Base-by-base conservation (phyloP, 2,113 vertebrate genomes). In the Colistium nudipinnis region DNA sequence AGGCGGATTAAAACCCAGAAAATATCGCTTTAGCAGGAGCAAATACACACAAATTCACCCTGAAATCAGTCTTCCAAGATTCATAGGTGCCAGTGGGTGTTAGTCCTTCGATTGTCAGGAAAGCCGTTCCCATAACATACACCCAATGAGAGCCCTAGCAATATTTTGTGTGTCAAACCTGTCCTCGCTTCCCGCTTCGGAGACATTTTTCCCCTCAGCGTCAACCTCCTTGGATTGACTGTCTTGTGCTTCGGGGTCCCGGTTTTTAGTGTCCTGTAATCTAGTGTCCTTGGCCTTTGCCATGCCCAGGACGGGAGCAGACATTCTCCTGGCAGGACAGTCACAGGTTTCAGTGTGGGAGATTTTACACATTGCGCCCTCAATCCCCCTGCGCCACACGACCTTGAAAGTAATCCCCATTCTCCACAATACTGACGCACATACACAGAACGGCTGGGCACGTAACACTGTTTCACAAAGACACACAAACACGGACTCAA, bases 281-380 rank as follows among this genome's bases (percentile, higher is more conserved):
- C 47, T 91, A 88, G 16, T 36, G 8, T 80, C 78, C 66, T 28
- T 24, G 31, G 55, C 54, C 77, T 64, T 78, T 77, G 62, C 31
- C 84, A 3, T 51, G 63, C 86, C 87, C 83, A 53, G 64, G 51
- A 88, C 13, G 7, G 85, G 86, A 70, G 44, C 14, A 41, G 91
- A 78, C 57, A 86, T 35, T 91, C 59, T 93, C 90, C 92, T 93
- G 77, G 70, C 66, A 91, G 87, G 74, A 91, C 62, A 86, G 66
- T 88, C 67, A 92, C 33, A 88, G 19, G 63, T 60, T 78, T 81
- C 55, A 83, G 65, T 74, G 81, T 57, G 80, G 64, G 47, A 63
- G n/a, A 45, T 80, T 57, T 35, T 13, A n/a, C n/a, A n/a, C n/a
- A n/a, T n/a, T n/a, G n/a, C n/a, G n/a, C n/a, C n/a, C n/a, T n/a